Conservation (phyloP, 2,113 vertebrate species). For the Bagarius yarrelli region DNA sequence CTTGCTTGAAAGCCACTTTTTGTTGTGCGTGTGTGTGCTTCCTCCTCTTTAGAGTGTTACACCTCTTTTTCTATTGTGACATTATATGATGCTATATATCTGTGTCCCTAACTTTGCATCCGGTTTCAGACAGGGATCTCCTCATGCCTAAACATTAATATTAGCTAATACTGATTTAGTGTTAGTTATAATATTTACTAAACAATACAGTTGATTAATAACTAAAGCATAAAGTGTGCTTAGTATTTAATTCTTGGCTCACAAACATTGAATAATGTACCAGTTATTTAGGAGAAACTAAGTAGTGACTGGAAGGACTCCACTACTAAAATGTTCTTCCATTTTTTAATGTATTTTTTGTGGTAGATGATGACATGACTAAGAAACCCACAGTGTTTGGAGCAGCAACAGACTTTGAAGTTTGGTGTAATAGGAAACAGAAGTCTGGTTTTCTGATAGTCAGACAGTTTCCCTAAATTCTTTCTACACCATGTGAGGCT, state of each 20-base stretch:
- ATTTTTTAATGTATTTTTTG: not conserved
- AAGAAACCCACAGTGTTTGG: slow-evolving; percentile 2
- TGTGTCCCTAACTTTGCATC: too few species aligned
- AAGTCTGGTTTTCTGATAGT: not conserved
- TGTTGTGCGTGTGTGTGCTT: not conserved
- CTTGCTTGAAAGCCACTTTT: not conserved
- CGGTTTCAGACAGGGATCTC: not conserved
- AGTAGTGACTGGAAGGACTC: not conserved
- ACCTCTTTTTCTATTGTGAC: too few species aligned
- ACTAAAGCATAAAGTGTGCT: not conserved
- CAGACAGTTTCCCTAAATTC: not conserved
- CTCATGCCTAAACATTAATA: not conserved
- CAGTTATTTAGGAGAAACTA: not conserved
- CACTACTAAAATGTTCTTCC: not conserved
- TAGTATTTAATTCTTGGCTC: not conserved
- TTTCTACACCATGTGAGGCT: not conserved
- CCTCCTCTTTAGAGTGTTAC: too few species aligned
- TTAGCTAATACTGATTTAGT: not conserved
- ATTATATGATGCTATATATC: too few species aligned
- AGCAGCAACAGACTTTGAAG: not conserved
- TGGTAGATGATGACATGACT: slow-evolving; percentile 32
- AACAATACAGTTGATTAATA: not conserved
- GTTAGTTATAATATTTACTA: not conserved
- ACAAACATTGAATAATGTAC: not conserved
- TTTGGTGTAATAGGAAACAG: slow-evolving; percentile 5